These are phyloP conservation scores for Bilobella aurantiaca DNA, from an alignment of 1,140 invertebrate species.

Conservation along the genomic window DNA sequence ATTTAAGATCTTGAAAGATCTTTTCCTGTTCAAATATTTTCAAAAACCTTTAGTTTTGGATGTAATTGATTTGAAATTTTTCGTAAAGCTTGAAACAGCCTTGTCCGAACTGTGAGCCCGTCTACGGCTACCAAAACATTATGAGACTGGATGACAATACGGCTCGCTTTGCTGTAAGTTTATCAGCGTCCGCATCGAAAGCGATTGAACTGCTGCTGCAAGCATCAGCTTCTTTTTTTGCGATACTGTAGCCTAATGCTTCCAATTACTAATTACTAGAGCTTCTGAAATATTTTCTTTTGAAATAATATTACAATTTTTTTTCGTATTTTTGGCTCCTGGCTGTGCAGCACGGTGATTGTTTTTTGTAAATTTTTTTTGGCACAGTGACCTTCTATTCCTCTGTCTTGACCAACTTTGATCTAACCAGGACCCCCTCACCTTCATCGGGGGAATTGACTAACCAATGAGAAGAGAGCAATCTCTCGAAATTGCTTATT, in stretches of 20 bases:
- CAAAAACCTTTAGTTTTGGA: background rate
- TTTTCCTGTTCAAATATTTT: too few species aligned
- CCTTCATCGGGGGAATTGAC: background rate
- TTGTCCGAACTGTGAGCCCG: conserved; percentile 72
- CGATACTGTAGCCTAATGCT: too few species aligned
- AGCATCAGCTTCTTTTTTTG: too few species aligned
- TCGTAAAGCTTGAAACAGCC: conserved; percentile 59
- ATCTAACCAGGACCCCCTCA: too few species aligned
- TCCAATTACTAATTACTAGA: too few species aligned
- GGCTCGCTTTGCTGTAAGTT: conserved; percentile 56
- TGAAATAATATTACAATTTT: too few species aligned
- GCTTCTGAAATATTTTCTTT: too few species aligned
- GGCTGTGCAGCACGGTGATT: background rate
- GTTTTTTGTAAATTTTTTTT: conserved; percentile 7
- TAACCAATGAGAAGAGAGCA: background rate
- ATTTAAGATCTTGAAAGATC: too few species aligned
- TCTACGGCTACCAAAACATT: conserved; percentile 87
- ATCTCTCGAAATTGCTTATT: background rate
- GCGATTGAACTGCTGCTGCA: too few species aligned
- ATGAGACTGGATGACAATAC: conserved; percentile 79
- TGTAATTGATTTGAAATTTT: background rate
- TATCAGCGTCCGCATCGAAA: too few species aligned
- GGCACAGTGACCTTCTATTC: background rate
- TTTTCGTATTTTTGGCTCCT: background rate
- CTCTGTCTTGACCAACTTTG: background rate